phyloP scores from a whole-genome alignment of 2,113 vertebrate genomes.

The Triplophysa rosa region DNA sequence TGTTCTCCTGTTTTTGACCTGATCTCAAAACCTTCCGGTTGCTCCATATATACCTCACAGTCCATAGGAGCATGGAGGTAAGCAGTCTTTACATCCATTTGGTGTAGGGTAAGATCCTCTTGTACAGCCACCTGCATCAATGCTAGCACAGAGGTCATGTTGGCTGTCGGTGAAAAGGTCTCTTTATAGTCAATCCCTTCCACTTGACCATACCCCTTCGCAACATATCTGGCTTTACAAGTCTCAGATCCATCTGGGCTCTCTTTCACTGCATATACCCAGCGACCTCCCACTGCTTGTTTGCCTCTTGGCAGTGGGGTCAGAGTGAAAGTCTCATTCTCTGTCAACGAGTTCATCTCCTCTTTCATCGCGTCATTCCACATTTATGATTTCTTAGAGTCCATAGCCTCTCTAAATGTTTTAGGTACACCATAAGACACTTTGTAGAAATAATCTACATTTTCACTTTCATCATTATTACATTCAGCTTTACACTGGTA shows the following conservation, averaged over 20 bases:
- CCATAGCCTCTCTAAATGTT: no score
- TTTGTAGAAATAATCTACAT: no score
- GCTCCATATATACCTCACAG: slow-evolving; percentile 25
- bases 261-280: slow-evolving; percentile 32
- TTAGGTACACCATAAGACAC: no score
- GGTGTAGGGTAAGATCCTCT: background rate
- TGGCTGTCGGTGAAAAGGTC: slow-evolving; percentile 4
- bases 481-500: no score
- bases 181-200: slow-evolving; percentile 37
- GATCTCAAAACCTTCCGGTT: slow-evolving; percentile 1
- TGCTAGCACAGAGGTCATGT: slow-evolving; percentile 1
- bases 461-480: no score
- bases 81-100: slow-evolving; percentile 11
- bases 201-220: slow-evolving; percentile 35
- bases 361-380: no score
- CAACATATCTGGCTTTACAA: slow-evolving; percentile 37
- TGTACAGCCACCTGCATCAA: background rate
- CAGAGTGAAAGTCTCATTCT: slow-evolving; percentile 15
- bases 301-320: background rate
- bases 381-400: no score
- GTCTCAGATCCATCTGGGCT: slow-evolving; percentile 31
- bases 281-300: slow-evolving; percentile 2
- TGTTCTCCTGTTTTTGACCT: slow-evolving; percentile 23
- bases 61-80: slow-evolving; percentile 25
- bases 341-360: background rate